Evolutionary conservation across 1,140 invertebrate species (phyloP), one percentile per base, ranked within the genome.

Genomic region (Hermetia illucens): DNA sequence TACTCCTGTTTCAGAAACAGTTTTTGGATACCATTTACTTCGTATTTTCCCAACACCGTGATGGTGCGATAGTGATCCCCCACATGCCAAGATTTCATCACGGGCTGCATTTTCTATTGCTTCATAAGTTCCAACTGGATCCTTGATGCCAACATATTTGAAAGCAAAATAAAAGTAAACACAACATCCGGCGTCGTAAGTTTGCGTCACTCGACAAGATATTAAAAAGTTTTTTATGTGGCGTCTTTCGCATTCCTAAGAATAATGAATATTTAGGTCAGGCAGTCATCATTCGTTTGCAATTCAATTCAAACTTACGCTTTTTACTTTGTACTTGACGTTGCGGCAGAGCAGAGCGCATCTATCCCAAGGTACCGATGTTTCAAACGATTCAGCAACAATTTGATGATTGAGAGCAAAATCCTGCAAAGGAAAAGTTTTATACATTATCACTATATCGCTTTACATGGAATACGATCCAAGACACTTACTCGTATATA

Each of bases 151-250:
- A 6, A 71, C 64, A 54, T 80, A 82, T 53, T 86, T 91, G 61
- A 94, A 93, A 1, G 75, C 94, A 68, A 98, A 91, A 61, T 98
- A 98, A 62, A 98, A 98, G 59, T 98, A 98, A 36, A 98, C 80
- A 58, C 92, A 96, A 48, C 92, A 93, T 0, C 95, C 94, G 2
- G 82, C 79, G 59, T 98, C 95, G 53, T 98, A 70, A 2, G 89
- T 93, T 64, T 98, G 94, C 4, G 93, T 98, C 0, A 98, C 82
- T 5, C 94, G 65, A 51, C 77, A 85, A 2, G 82, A 85, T 8
- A 87, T 71, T 21, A 85, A 66, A 44, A 67, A 79, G 39, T 75
- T 59, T 3, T 55, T 52, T 20, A 90, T 76, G 9, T 65, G 66
- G 2, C 65, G 58, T 9, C 56, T 65, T 43, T 68, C 62, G 56